A percentile compares a stretch with the other conserved stretches of the same genome.
Conservation (phyloP, 1,140 invertebrate species). For the Formica selysi region DNA sequence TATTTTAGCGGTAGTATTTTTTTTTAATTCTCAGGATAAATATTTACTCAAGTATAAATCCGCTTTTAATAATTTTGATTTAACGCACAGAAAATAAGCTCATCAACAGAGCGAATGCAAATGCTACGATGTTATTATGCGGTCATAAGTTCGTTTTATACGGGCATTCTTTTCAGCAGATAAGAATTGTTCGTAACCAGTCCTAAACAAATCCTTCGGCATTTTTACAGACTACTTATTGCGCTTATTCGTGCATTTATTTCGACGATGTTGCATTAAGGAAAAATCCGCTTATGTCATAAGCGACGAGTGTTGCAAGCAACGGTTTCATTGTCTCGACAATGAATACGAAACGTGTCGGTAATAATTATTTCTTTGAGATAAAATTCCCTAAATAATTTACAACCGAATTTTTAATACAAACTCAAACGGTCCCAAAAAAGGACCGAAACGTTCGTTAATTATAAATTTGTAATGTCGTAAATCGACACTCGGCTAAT, state of each 20-base stretch:
- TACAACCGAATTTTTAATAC: too few relatives aligned
- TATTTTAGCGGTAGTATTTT: not conserved
- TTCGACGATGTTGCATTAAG: slow-evolving; percentile 14
- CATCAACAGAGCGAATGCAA: slow-evolving; percentile 17
- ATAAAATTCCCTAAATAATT: not conserved
- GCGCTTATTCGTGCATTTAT: slow-evolving; percentile 1
- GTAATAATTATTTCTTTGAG: not conserved
- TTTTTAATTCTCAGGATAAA: not conserved
- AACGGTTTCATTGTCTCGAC: not conserved
- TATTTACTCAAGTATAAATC: not conserved
- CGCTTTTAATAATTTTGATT: slow-evolving; percentile 2
- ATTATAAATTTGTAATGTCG: too few relatives aligned
- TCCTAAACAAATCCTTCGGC: slow-evolving; percentile 20
- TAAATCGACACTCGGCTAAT: too few relatives aligned
- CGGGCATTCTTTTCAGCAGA: slow-evolving; percentile 33
- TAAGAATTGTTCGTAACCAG: slow-evolving; percentile 23
- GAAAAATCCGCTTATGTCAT: not conserved
- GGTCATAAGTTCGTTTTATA: slow-evolving; percentile 17
- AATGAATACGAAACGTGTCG: not conserved
- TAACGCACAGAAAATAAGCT: slow-evolving; percentile 18
- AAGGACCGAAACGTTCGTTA: too few relatives aligned
- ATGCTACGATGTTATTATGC: not conserved
- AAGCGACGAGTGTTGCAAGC: not conserved
- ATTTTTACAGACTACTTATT: slow-evolving; percentile 15
- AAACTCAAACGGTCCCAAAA: too few relatives aligned